These are phyloP conservation scores for Fratercula arctica DNA, from an alignment of 2,797 vertebrate genomes.

Conservation along the genomic window DNA sequence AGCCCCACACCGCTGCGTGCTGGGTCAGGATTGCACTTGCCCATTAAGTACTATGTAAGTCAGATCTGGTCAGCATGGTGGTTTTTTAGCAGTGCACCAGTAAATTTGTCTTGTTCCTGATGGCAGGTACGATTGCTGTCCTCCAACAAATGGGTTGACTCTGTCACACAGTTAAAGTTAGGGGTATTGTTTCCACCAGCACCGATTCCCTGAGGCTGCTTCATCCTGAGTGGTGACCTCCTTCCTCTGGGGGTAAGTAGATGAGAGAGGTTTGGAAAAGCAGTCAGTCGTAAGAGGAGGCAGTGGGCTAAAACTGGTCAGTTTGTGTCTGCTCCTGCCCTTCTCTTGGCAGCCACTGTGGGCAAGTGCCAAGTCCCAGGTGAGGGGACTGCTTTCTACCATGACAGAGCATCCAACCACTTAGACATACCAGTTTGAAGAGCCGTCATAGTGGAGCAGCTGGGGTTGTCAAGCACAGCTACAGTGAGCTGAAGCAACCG, in stretches of 20 bases:
- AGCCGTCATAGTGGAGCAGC: neutral
- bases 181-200: neutral
- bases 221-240: rapidly evolving
- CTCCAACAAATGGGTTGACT: rapidly evolving
- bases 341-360: neutral
- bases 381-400: neutral
- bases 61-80: neutral
- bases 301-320: neutral
- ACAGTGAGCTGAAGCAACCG: rapidly evolving
- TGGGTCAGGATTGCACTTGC: neutral
- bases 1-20: rapidly evolving
- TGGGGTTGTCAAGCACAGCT: neutral
- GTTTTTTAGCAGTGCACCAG: neutral
- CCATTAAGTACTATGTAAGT: rapidly evolving
- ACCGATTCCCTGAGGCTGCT: neutral
- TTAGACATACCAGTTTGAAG: neutral
- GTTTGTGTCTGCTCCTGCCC: rapidly evolving
- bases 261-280: neutral
- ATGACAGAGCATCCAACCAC: rapidly evolving
- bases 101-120: neutral
- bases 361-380: rapidly evolving
- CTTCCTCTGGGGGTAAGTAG: neutral
- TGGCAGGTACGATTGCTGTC: neutral
- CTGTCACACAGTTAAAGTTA: neutral
- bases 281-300: neutral